Conservation (phyloP, 2,113 vertebrate genomes). For the Athene noctua region DNA sequence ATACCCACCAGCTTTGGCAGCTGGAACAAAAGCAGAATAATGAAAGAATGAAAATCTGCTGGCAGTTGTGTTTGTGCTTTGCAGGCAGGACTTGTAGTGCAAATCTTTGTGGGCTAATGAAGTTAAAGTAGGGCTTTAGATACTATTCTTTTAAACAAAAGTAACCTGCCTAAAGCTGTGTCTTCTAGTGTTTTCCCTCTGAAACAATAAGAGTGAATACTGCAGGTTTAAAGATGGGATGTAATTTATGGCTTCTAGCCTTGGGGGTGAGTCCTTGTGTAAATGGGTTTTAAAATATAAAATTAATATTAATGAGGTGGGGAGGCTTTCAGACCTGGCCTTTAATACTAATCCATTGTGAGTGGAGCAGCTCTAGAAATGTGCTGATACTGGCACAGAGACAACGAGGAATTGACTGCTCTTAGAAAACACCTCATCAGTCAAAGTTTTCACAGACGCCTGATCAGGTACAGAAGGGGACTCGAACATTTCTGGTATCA, state of each 20-base stretch:
- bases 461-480: background rate
- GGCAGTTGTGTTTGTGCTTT: background rate
- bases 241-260: background rate
- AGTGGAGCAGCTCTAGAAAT: conserved; percentile 36
- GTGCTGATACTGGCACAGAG: conserved; percentile 4
- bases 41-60: conserved; percentile 2
- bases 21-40: conserved; percentile 5
- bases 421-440: background rate
- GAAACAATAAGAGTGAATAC: background rate
- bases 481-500: background rate
- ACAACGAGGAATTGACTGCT: background rate
- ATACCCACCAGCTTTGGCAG: background rate
- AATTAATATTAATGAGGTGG: conserved; percentile 60
- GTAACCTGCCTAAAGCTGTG: background rate
- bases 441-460: background rate
- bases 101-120: background rate
- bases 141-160: background rate
- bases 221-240: conserved; percentile 31
- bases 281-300: background rate
- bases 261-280: background rate
- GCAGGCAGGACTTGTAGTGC: background rate
- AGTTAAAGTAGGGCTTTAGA: background rate
- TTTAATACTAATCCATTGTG: conserved; percentile 62
- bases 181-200: background rate
- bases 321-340: conserved; percentile 33